Evolutionary conservation across 2,888 invertebrate species (phyloP), one percentile per base, ranked within the genome.

Genomic region (Rhagophthalmus giganteus): DNA sequence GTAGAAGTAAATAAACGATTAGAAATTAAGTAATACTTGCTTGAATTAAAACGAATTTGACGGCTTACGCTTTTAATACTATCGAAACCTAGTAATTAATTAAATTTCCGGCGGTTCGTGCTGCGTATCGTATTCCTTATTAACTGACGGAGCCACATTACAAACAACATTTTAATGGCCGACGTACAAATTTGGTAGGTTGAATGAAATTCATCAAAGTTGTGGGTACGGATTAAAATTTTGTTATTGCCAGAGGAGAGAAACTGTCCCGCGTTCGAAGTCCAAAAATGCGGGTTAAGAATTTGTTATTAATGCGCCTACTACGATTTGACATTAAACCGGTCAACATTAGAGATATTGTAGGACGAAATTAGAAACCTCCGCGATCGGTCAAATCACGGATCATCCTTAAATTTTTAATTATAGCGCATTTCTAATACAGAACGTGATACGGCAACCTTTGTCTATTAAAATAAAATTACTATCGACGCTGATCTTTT

Each of bases 361-460:
- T 12, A 15, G 30, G 9, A 24, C 6, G 24, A 38, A 28, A 37
- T 46, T 46, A 46, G 37, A 46, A 46, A 46, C 25, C n/a, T n/a
- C 38, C 13, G 24, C 30, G 32, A 48, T 48, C 33, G 48, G 9
- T 40, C 34, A 48, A 47, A 48, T 48, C 34, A 34, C 30, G 30
- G 41, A 41, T 28, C 41, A 42, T 49, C 35, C 44, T 44, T 42
- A 46, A 48, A 31, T 48, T 42, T n/a, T 42, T 53, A 53, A 53
- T 53, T 53, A 53, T 44, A 53, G 28, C 34, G 13, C 38, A 44
- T 27, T 53, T 53, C 35, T 53, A 53, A 53, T 53, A 53, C 30
- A 34, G 48, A 53, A 53, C 53, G 53, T 53, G 53, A 53, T 53
- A 46, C 48, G 42, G 48, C 53, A 53, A 42, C 42, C 53, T 53